Conservation (phyloP, 2,113 vertebrate genomes). For the Poeciliopsis turrubarensis region DNA sequence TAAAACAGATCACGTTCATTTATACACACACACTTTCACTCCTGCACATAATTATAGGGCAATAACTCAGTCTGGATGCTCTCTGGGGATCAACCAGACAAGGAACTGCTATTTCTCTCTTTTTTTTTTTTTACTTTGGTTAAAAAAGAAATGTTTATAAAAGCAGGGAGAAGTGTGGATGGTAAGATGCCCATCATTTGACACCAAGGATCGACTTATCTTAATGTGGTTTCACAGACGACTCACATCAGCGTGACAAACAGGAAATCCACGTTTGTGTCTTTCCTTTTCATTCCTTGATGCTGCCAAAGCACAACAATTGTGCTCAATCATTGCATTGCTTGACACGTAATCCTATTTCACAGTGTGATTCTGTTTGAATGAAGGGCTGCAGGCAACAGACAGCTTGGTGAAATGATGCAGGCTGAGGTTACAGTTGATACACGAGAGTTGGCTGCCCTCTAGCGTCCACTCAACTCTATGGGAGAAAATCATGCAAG, state of each 20-base stretch:
- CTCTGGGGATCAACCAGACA: slow-evolving; percentile 54
- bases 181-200: slow-evolving; percentile 61
- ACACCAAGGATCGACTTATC: slow-evolving; percentile 55
- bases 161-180: slow-evolving; percentile 32
- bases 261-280: slow-evolving; percentile 49
- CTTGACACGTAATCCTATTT: slow-evolving; percentile 77
- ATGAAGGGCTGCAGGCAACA: slow-evolving; percentile 64
- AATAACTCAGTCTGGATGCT: slow-evolving; percentile 60
- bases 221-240: slow-evolving; percentile 57
- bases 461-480: slow-evolving; percentile 56
- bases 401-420: slow-evolving; percentile 37
- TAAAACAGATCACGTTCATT: slow-evolving; percentile 66
- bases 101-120: slow-evolving; percentile 43
- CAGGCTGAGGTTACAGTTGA: background rate
- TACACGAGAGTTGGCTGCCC: slow-evolving; percentile 47
- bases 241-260: slow-evolving; percentile 59
- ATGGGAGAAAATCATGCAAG: background rate
- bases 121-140: slow-evolving; percentile 49
- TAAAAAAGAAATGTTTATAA: slow-evolving; percentile 4
- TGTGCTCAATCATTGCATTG: slow-evolving; percentile 74
- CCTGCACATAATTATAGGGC: slow-evolving; percentile 67
- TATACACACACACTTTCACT: slow-evolving; percentile 57
- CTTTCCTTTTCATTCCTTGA: slow-evolving; percentile 48
- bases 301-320: slow-evolving; percentile 69
- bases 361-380: slow-evolving; percentile 74